Conservation (phyloP, 2,113 vertebrate genomes). For the Thalassoma bifasciatum region DNA sequence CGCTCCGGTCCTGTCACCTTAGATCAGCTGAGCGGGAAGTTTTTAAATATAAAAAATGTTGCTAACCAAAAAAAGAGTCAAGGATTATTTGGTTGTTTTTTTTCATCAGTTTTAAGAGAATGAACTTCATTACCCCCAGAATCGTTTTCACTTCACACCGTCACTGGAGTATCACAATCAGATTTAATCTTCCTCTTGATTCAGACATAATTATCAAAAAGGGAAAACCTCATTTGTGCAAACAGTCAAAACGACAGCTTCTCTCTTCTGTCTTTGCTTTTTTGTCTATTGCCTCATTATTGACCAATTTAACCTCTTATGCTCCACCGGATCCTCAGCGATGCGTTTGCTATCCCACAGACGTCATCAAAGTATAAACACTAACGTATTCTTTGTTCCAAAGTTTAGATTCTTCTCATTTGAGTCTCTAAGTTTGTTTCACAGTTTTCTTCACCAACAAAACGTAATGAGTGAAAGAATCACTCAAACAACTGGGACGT, state of each 20-base stretch:
- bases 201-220: constrained; percentile 51
- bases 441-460: too few species aligned
- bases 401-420: too few species aligned
- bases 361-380: too few species aligned
- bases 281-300: constrained; percentile 58
- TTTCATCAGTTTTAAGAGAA: not conserved
- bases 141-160: not conserved
- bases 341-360: too few species aligned
- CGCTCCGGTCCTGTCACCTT: constrained; percentile 4
- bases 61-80: not conserved
- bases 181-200: constrained; percentile 27
- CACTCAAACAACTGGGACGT: too few species aligned
- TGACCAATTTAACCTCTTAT: constrained; percentile 60
- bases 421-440: too few species aligned
- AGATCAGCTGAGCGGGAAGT: constrained; percentile 11
- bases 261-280: constrained; percentile 22
- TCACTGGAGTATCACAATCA: not conserved
- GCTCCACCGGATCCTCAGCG: too few species aligned
- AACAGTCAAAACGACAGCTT: constrained; percentile 64
- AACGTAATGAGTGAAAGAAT: too few species aligned
- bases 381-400: too few species aligned
- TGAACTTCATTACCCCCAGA: not conserved
- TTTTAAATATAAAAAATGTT: not conserved
- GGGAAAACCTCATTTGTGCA: constrained; percentile 60
- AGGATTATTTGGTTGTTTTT: too few species aligned